These are phyloP conservation scores for Cyclophora albipunctata DNA, from an alignment of 2,888 invertebrate genomes.

Conservation along the genomic window DNA sequence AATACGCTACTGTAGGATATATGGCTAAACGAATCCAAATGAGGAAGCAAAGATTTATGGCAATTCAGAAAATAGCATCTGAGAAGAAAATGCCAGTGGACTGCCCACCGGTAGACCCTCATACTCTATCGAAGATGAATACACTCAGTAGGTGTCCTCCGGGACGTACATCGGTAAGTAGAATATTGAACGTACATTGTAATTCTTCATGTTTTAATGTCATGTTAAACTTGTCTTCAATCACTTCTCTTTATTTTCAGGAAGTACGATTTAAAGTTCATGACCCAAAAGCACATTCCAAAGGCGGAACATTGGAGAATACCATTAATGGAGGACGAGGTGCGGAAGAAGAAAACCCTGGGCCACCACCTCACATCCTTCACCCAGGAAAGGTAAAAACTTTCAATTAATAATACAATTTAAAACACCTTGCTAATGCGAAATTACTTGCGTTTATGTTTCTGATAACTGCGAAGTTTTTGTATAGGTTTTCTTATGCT, in stretches of 20 bases:
- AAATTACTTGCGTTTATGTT: no score
- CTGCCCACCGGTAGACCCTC: slow-evolving; percentile 82
- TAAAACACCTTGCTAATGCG: no score
- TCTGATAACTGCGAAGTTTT: no score
- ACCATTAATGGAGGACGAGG: slow-evolving; percentile 89
- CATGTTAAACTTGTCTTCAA: neutral
- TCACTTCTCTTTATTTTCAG: slow-evolving; percentile 67
- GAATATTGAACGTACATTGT: neutral
- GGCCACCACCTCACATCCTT: slow-evolving; percentile 83
- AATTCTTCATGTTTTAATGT: slow-evolving; percentile 19
- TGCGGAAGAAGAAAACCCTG: slow-evolving; percentile 78
- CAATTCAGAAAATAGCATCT: slow-evolving; percentile 93
- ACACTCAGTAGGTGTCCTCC: slow-evolving; percentile 79
- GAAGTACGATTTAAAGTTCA: slow-evolving; percentile 97
- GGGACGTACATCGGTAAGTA: slow-evolving; percentile 69
- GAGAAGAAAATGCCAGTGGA: slow-evolving; percentile 91
- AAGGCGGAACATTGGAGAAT: slow-evolving; percentile 93
- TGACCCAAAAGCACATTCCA: slow-evolving; percentile 94
- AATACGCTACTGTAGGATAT: slow-evolving; percentile 98
- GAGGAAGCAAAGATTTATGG: slow-evolving; percentile 93
- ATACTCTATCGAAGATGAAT: slow-evolving; percentile 83
- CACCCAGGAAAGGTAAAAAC: slow-evolving; percentile 86
- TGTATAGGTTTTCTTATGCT: no score
- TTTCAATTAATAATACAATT: no score
- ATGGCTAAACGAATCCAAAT: slow-evolving; percentile 98